Evolutionary conservation across 2,888 invertebrate genomes (phyloP).

Genomic region (Ophion slaviceki): DNA sequence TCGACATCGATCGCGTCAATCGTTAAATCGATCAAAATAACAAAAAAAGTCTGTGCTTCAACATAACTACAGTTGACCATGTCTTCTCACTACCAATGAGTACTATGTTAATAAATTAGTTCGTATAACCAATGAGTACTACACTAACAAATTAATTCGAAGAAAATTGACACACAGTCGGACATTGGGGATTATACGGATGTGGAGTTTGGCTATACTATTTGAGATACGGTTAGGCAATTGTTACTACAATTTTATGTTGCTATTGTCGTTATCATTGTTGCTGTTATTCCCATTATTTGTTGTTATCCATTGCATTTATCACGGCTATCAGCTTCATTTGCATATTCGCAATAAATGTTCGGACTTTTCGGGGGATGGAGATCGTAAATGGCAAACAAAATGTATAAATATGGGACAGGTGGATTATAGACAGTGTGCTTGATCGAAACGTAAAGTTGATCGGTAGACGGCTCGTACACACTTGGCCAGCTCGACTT

Average conservation of each 20-base stretch:
- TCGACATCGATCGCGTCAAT: neutral
- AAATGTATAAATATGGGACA: constrained; percentile 8
- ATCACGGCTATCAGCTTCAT: neutral
- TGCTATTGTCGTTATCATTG: neutral
- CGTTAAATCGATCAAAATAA: neutral
- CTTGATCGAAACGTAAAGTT: constrained; percentile 39
- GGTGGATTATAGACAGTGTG: constrained; percentile 28
- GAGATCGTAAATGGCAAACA: neutral
- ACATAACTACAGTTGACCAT: constrained; percentile 17
- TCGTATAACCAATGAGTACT: constrained; percentile 6
- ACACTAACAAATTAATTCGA: neutral
- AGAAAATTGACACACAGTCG: too few species aligned
- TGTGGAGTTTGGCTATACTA: neutral
- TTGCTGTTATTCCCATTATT: constrained; percentile 34
- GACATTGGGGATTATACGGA: neutral
- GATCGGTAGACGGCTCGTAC: constrained; percentile 31
- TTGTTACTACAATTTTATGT: neutral
- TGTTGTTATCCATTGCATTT: constrained; percentile 2
- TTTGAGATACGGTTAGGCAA: neutral
- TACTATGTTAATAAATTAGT: neutral
- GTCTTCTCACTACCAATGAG: neutral
- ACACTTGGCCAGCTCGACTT: constrained; percentile 57
- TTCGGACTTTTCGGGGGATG: constrained; percentile 10
- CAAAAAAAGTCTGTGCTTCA: neutral
- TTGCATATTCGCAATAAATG: neutral